These are phyloP conservation scores for Entomyzon cyanotis DNA, from an alignment of 2,113 vertebrate species.

Conservation along the genomic window DNA sequence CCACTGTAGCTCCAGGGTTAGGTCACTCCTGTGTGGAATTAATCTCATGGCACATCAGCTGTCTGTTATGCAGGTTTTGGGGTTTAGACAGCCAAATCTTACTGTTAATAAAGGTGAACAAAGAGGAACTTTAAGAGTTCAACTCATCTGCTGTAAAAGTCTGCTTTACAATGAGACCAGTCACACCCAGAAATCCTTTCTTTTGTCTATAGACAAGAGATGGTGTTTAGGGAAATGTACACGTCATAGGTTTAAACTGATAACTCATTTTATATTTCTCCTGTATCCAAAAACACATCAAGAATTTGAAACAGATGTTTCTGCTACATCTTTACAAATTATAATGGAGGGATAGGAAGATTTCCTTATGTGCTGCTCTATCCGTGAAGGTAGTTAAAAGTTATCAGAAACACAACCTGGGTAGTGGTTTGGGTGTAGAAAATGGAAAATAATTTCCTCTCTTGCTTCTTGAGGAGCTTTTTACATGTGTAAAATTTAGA, in stretches of 20 bases:
- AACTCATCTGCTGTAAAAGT: not conserved
- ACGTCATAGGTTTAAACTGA: not conserved
- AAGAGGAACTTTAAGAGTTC: not conserved
- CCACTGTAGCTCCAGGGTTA: not conserved
- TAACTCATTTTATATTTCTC: not conserved
- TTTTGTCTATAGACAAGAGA: not conserved
- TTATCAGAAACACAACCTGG: not conserved
- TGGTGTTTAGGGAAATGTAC: not conserved
- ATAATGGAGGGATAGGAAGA: not conserved
- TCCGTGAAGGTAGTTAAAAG: not conserved
- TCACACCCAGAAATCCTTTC: not conserved
- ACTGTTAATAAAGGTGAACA: not conserved
- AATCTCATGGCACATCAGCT: not conserved
- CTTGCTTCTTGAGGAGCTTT: not conserved
- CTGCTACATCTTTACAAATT: not conserved
- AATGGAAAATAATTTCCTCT: not conserved
- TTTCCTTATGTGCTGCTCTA: not conserved
- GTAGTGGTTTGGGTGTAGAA: not conserved
- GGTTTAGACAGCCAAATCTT: not conserved
- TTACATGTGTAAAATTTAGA: not conserved
- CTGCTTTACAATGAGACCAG: not conserved
- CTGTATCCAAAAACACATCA: not conserved
- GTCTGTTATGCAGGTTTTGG: not conserved
- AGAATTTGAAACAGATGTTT: not conserved
- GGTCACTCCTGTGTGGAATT: not conserved